These are phyloP conservation scores for Bradypodion pumilum DNA, from an alignment of 2,797 vertebrate genomes.

Conservation along the genomic window DNA sequence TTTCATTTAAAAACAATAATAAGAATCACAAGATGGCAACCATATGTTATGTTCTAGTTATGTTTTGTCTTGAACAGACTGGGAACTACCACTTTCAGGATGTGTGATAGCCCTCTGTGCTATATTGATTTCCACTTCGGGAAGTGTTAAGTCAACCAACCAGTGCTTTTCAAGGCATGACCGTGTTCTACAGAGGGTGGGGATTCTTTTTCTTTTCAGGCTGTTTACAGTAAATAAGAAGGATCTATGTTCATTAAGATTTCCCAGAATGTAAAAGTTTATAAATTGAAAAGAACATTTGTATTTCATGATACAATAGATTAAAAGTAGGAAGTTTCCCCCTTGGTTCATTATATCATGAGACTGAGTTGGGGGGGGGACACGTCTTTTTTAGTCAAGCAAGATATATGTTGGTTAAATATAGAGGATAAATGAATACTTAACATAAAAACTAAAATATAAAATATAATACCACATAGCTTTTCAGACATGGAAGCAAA, in stretches of 20 bases:
- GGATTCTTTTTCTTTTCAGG: not conserved
- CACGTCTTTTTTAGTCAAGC: not conserved
- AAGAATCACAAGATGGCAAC: not conserved
- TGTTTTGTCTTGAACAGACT: not conserved
- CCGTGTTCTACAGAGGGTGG: not conserved
- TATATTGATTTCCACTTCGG: not conserved
- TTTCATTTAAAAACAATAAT: not conserved
- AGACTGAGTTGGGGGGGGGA: not conserved
- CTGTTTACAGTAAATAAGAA: not conserved
- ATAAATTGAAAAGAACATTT: not conserved
- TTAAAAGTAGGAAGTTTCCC: conserved; percentile 7
- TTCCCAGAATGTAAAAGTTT: not conserved
- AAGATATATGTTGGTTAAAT: not conserved
- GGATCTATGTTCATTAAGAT: not conserved
- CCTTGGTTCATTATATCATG: not conserved
- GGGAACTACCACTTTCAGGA: not conserved
- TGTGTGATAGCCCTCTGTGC: not conserved
- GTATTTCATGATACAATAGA: not conserved
- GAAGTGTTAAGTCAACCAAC: conserved; percentile 3
- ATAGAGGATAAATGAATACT: not conserved
- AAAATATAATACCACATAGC: not conserved
- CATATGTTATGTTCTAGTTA: not conserved
- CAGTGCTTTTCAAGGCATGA: not conserved
- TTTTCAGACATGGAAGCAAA: not conserved
- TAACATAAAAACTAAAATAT: not conserved